Conservation (phyloP, 2,113 vertebrate genomes). For the Petromus typicus region DNA sequence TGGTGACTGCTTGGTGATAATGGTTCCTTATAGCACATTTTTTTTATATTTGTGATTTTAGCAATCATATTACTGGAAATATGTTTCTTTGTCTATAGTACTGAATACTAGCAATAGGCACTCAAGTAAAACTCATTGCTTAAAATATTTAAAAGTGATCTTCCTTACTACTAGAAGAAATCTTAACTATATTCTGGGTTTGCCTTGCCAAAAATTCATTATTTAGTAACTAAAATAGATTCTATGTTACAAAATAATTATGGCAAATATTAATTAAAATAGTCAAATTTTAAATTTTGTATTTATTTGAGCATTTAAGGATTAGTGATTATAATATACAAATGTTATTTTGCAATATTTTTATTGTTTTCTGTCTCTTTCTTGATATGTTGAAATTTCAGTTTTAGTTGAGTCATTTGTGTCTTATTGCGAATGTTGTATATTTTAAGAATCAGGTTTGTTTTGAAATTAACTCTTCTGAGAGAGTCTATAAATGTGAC, state of each 20-base stretch:
- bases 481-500: not conserved
- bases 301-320: constrained; percentile 38
- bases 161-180: not conserved
- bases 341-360: constrained; percentile 16
- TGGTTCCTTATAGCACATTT: not conserved
- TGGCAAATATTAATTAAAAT: not conserved
- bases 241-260: constrained; percentile 6
- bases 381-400: constrained; percentile 28
- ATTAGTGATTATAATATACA: constrained; percentile 24
- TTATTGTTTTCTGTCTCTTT: constrained; percentile 32
- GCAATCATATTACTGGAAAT: not conserved
- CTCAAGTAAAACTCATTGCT: not conserved
- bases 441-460: not conserved
- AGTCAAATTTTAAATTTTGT: constrained; percentile 24
- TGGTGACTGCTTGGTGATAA: constrained; percentile 8
- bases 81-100: not conserved
- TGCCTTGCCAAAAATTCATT: constrained; percentile 11
- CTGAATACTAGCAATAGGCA: not conserved
- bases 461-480: constrained; percentile 8
- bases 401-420: constrained; percentile 14
- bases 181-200: not conserved
- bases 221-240: not conserved
- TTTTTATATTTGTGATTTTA: not conserved
- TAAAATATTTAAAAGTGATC: not conserved
- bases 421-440: constrained; percentile 1